Base-by-base conservation (phyloP, 2,797 vertebrate species). In the Calcarius lapponicus region DNA sequence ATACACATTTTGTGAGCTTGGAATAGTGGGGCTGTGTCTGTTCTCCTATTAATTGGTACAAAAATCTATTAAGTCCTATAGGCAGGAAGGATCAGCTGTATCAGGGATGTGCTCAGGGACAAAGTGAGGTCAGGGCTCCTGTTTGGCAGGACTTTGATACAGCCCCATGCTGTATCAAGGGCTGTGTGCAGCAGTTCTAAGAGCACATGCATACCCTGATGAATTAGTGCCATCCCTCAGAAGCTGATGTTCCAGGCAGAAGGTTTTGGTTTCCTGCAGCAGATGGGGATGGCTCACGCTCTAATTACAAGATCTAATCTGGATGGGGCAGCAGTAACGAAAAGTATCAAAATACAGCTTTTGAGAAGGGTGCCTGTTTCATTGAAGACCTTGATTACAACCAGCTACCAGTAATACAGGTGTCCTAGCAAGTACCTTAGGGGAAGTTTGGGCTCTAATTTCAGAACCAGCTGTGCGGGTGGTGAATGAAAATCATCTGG, bases 381-480 rank as follows among this genome's bases (percentile, higher is more conserved):
- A 61, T 3, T 38, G 60, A 61, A 57, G 19, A n/a, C 28, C 19
- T 61, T 29, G 21, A 62, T 43, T 74, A 56, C 16, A 38, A n/a
- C n/a, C n/a, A n/a, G 8, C 38, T 79, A 32, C 47, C 13, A 17
- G 25, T 34, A 50, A 69, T 5, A 11, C 1, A 47, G 42, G 28
- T 2, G 2, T 48, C 53, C 42, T 25, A 61, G 38, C 17, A 45
- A 51, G 48, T 14, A 62, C 48, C 26, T 53, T 11, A 18, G 24
- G 22, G 48, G 62, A 80, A 79, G 82, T 6, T 21, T 15, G 19
- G 58, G 29, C 24, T 61, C 25, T 43, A 81, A 78, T 31, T 86
- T 79, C 2, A 5, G 57, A 43, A 61, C 43, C 9, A 40, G 53
- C 29, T 48, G 25, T 40, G 67, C 0, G 0, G 43, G 62, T 16